phyloP scores from a whole-genome alignment of 1,140 invertebrate species.

The Drosophila tropicalis region DNA sequence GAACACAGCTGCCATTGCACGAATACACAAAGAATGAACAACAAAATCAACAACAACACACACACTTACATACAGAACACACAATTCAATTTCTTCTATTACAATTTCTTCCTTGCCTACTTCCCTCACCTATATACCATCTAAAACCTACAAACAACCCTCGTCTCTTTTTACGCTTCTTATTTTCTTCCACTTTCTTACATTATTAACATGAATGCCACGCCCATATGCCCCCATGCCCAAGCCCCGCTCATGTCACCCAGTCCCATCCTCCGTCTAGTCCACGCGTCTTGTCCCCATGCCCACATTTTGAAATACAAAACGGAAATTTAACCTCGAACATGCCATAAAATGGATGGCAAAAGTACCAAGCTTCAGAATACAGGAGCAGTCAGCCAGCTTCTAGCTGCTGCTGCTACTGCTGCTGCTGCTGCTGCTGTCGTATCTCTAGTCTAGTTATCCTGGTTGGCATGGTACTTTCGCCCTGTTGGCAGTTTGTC shows the following conservation, averaged over 20 bases:
- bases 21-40: conserved; percentile 40
- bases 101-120: conserved; percentile 71
- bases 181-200: conserved; percentile 40
- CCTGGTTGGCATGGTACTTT: conserved; percentile 7
- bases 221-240: conserved; percentile 34
- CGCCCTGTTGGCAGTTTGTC: conserved; percentile 4
- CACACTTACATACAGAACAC: conserved; percentile 39
- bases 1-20: conserved; percentile 66
- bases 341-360: conserved; percentile 18
- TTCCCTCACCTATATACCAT: background rate
- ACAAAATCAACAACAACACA: conserved; percentile 11
- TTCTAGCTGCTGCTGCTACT: background rate
- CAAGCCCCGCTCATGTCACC: background rate
- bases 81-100: conserved; percentile 73
- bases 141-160: conserved; percentile 12
- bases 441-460: background rate
- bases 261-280: background rate
- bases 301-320: conserved; percentile 25
- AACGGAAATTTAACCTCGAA: conserved; percentile 36
- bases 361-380: conserved; percentile 7
- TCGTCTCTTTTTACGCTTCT: conserved; percentile 44
- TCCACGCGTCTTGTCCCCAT: background rate
- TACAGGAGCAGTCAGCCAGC: background rate
- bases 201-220: conserved; percentile 58
- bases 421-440: background rate